phyloP scores from a whole-genome alignment of 2,888 invertebrate species.

The Athetis lepigone region DNA sequence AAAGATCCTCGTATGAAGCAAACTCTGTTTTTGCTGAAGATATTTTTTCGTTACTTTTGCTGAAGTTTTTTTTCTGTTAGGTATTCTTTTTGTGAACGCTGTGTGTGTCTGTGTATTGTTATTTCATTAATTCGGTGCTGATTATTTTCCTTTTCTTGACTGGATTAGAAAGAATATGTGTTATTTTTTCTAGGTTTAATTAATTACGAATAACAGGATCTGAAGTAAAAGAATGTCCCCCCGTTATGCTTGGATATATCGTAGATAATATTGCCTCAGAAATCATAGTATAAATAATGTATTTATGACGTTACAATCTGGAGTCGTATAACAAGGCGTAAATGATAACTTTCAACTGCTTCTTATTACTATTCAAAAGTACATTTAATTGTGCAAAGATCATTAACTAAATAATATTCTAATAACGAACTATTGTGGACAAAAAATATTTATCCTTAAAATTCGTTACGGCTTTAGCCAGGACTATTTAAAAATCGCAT shows the following conservation, averaged over 20 bases:
- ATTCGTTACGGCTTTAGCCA: slow-evolving; percentile 72
- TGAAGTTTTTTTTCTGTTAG: slow-evolving; percentile 66
- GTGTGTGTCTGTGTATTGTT: slow-evolving; percentile 41
- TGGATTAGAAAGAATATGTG: background rate
- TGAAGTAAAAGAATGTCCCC: background rate
- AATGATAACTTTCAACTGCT: slow-evolving; percentile 47
- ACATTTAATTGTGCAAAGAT: slow-evolving; percentile 56
- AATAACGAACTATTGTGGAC: slow-evolving; percentile 67
- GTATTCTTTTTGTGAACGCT: slow-evolving; percentile 42
- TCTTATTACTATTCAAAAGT: slow-evolving; percentile 50
- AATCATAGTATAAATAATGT: background rate
- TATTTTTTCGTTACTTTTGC: slow-evolving; percentile 71
- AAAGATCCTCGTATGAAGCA: slow-evolving; percentile 64
- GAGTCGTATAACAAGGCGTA: slow-evolving; percentile 47
- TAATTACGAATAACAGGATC: background rate
- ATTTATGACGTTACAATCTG: slow-evolving; percentile 15
- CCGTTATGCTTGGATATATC: background rate
- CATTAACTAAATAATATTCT: slow-evolving; percentile 55
- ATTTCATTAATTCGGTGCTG: slow-evolving; percentile 47
- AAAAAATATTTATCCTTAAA: slow-evolving; percentile 78
- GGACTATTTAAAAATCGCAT: slow-evolving; percentile 82
- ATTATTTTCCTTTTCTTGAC: slow-evolving; percentile 11
- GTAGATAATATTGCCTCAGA: background rate
- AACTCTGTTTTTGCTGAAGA: slow-evolving; percentile 71
- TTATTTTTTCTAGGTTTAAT: background rate